Conservation (phyloP, 2,888 invertebrate species). For the Hololepta plana region DNA sequence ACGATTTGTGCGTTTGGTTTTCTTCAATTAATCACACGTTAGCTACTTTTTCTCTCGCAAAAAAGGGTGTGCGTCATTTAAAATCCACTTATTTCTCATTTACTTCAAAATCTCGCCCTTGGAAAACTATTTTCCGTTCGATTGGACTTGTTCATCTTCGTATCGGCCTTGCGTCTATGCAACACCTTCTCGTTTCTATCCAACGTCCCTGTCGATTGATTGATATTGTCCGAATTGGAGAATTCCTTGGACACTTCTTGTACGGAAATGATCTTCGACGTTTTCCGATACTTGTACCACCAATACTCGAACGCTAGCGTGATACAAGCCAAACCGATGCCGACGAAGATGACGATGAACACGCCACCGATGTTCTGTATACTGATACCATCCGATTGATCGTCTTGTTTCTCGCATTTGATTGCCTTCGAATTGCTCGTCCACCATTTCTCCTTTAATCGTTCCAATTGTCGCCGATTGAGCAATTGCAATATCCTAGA, state of each 20-base stretch:
- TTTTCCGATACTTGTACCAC: constrained; percentile 70
- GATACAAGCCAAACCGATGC: constrained; percentile 78
- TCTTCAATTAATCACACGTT: too few species aligned
- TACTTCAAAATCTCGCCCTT: constrained; percentile 9
- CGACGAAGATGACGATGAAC: constrained; percentile 93
- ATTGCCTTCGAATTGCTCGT: constrained; percentile 61
- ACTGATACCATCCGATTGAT: constrained; percentile 92
- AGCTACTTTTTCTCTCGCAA: too few species aligned
- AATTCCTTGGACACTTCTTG: too few species aligned
- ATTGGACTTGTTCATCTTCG: too few species aligned
- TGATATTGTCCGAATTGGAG: constrained; percentile 56
- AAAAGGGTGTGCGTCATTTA: too few species aligned
- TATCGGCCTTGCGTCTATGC: too few species aligned
- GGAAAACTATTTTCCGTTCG: too few species aligned
- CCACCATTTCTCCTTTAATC: constrained; percentile 96
- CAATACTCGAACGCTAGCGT: constrained; percentile 88
- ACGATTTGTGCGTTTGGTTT: too few species aligned
- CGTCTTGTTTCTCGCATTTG: constrained; percentile 71
- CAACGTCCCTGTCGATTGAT: constrained; percentile 40
- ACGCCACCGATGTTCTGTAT: constrained; percentile 97
- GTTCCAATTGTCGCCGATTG: constrained; percentile 85
- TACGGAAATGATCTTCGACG: constrained; percentile 37
- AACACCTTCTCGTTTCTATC: too few species aligned
- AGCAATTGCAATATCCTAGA: constrained; percentile 75
- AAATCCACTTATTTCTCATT: too few species aligned